Evolutionary conservation across 2,888 invertebrate genomes (phyloP).

Genomic region (Glyphotaelius pellucidus): DNA sequence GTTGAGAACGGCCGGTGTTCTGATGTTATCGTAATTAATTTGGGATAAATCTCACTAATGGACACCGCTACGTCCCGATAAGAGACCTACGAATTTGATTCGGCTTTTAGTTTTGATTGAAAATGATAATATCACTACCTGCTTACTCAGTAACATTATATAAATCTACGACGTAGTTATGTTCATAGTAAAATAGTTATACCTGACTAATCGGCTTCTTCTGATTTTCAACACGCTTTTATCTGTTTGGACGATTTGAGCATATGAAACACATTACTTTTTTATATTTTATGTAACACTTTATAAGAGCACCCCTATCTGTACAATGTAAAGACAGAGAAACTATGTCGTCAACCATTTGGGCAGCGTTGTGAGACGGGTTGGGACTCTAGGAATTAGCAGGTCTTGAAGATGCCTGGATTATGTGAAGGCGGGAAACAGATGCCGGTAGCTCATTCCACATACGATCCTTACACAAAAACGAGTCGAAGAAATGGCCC

Average conservation of each 20-base stretch:
- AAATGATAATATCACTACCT: background rate
- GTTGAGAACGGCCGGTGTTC: slow-evolving; percentile 41
- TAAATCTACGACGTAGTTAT: background rate
- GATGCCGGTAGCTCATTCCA: too few species aligned
- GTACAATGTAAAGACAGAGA: too few species aligned
- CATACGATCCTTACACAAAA: too few species aligned
- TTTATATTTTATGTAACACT: too few species aligned
- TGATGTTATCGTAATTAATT: slow-evolving; percentile 55
- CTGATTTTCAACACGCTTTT: background rate
- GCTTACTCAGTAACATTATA: background rate
- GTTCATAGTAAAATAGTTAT: background rate
- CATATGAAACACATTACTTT: too few species aligned
- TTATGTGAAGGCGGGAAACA: too few species aligned
- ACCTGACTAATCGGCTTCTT: background rate
- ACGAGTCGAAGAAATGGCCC: too few species aligned
- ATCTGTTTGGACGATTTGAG: background rate
- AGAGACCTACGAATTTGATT: background rate
- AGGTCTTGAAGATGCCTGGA: too few species aligned
- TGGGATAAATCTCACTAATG: slow-evolving; percentile 50
- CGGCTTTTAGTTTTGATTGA: slow-evolving; percentile 2
- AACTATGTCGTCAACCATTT: too few species aligned
- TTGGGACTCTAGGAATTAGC: too few species aligned
- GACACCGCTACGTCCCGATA: background rate
- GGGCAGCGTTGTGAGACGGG: too few species aligned
- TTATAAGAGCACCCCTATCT: too few species aligned